These are phyloP conservation scores for Dione juno DNA, from an alignment of 2,888 invertebrate genomes.

Conservation along the genomic window DNA sequence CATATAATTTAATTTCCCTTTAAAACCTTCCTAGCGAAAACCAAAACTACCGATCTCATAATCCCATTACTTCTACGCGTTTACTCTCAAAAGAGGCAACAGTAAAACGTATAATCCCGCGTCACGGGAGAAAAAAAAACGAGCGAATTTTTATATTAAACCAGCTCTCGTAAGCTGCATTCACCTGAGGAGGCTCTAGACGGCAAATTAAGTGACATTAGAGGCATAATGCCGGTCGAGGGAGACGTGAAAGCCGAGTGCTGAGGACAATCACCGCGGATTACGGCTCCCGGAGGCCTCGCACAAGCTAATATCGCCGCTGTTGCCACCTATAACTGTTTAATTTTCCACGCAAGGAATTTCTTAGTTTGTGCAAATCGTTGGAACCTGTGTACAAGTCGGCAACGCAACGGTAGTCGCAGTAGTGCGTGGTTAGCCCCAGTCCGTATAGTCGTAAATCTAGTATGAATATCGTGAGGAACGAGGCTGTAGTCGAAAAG, in stretches of 20 bases:
- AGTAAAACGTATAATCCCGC: conserved; percentile 73
- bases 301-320: conserved; percentile 43
- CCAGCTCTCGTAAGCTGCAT: conserved; percentile 73
- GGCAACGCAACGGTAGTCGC: conserved; percentile 59
- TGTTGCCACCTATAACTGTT: conserved; percentile 42
- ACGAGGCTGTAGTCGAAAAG: conserved; percentile 52
- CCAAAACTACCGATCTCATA: conserved; percentile 70
- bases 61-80: conserved; percentile 78
- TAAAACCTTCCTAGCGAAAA: conserved; percentile 57
- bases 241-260: conserved; percentile 76
- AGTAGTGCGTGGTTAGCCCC: conserved; percentile 47
- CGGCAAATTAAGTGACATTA: conserved; percentile 83
- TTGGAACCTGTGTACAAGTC: conserved; percentile 43
- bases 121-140: conserved; percentile 64
- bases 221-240: conserved; percentile 76
- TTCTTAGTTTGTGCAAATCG: conserved; percentile 34
- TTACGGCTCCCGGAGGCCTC: conserved; percentile 40
- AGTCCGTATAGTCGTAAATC: conserved; percentile 44
- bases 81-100: conserved; percentile 79
- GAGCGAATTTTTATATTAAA: conserved; percentile 80
- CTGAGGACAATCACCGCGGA: conserved; percentile 58
- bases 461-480: conserved; percentile 48
- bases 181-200: conserved; percentile 80
- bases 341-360: conserved; percentile 39
- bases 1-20: conserved; percentile 66